Percentiles rank a stretch among this genome's conserved stretches.
Evolutionary conservation across 2,888 invertebrate genomes (phyloP).

Genomic region (Drosophila nr. fundita): DNA sequence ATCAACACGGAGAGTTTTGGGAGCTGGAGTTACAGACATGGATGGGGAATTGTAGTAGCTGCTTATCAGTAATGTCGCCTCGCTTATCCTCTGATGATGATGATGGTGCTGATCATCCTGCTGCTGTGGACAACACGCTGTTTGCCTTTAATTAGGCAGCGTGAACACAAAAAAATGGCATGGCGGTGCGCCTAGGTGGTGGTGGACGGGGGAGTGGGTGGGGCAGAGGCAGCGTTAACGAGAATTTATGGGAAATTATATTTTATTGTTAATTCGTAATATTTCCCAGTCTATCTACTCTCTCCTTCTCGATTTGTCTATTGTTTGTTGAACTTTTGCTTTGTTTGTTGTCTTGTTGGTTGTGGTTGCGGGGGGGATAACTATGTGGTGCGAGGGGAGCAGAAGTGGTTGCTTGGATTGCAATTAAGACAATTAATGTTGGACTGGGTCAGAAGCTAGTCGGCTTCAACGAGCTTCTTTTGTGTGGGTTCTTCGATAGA

Average conservation of each 20-base stretch:
- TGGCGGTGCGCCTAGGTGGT: conserved; percentile 32
- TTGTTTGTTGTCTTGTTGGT: conserved; percentile 64
- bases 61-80: conserved; percentile 61
- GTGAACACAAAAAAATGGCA: conserved; percentile 66
- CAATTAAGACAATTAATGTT: conserved; percentile 74
- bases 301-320: conserved; percentile 37
- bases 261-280: conserved; percentile 78
- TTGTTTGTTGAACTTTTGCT: conserved; percentile 47
- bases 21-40: not conserved
- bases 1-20: conserved; percentile 13
- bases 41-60: conserved; percentile 9
- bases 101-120: conserved; percentile 37
- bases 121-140: conserved; percentile 53
- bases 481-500: conserved; percentile 51
- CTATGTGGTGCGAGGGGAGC: not conserved
- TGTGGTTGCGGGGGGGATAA: not conserved
- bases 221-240: conserved; percentile 60
- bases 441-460: conserved; percentile 49
- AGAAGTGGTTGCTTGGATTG: conserved; percentile 41
- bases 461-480: conserved; percentile 35
- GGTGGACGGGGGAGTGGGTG: not conserved
- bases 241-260: conserved; percentile 81
- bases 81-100: conserved; percentile 21
- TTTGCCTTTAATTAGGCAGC: conserved; percentile 76
- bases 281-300: conserved; percentile 44